Conservation (phyloP, 2,888 invertebrate species). For the Thera obeliscata region DNA sequence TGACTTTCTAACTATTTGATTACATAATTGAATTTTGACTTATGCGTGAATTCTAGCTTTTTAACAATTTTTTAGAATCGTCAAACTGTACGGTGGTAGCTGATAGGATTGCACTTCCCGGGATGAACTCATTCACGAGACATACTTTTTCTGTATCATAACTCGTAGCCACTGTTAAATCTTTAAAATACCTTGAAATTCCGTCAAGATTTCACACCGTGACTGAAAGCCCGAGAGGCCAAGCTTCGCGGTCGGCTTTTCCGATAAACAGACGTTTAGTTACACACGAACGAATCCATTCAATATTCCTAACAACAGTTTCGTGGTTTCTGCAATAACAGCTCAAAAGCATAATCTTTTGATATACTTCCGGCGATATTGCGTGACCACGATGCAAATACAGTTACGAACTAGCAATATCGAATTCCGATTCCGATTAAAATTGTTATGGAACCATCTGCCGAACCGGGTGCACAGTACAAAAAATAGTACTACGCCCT, state of each 20-base stretch:
- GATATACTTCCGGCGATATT: conserved; percentile 39
- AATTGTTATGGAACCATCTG: conserved; percentile 13
- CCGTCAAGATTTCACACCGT: conserved; percentile 52
- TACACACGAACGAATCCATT: conserved; percentile 64
- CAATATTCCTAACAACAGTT: conserved; percentile 51
- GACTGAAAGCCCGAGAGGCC: conserved; percentile 49
- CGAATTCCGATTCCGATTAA: conserved; percentile 34
- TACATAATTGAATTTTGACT: background rate
- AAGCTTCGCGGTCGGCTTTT: conserved; percentile 61
- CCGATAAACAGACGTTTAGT: conserved; percentile 64
- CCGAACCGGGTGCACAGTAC: conserved; percentile 6
- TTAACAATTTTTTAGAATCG: no score
- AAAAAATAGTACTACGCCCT: conserved; percentile 1
- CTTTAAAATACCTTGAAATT: conserved; percentile 44
- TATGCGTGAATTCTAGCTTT: no score
- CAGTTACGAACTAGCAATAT: conserved; percentile 41
- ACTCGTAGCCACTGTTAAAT: background rate
- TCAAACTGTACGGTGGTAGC: no score
- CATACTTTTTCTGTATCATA: background rate
- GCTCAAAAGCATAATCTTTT: conserved; percentile 39
- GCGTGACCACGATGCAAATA: conserved; percentile 33
- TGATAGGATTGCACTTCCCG: no score
- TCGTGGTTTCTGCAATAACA: conserved; percentile 49
- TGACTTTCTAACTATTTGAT: background rate
- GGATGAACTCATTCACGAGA: no score